Percentiles rank a stretch among this genome's conserved stretches.
phyloP scores from a whole-genome alignment of 1,140 invertebrate species.

The Archivesica marissinica region DNA sequence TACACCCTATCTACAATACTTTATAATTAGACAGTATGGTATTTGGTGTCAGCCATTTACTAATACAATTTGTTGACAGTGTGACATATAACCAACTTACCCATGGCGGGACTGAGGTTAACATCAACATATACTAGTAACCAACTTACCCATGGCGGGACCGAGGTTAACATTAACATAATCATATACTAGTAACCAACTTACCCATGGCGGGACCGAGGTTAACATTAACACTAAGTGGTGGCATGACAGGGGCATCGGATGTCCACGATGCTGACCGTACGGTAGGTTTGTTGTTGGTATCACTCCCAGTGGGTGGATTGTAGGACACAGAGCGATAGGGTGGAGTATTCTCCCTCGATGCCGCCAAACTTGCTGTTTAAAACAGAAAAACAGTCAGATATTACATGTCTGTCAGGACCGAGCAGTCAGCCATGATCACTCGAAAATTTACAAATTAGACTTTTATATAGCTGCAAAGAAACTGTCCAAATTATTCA shows the following conservation, averaged over 20 bases:
- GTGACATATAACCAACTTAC: too few relatives aligned
- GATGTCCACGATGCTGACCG: constrained; percentile 68
- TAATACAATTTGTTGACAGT: too few relatives aligned
- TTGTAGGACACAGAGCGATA: constrained; percentile 76
- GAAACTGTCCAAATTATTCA: too few relatives aligned
- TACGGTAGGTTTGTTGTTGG: constrained; percentile 4
- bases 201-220: constrained; percentile 24
- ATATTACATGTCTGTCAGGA: too few relatives aligned
- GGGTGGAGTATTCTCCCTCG: constrained; percentile 65
- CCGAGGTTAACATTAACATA: constrained; percentile 28
- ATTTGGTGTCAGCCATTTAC: too few relatives aligned
- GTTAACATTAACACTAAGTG: constrained; percentile 49
- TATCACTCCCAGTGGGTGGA: constrained; percentile 62
- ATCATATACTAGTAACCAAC: too few relatives aligned
- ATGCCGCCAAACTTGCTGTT: neutral
- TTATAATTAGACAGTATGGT: too few relatives aligned
- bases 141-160: neutral
- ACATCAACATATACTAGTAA: constrained; percentile 29
- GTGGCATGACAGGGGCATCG: constrained; percentile 54
- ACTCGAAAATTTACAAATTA: too few relatives aligned
- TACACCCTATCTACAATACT: too few relatives aligned
- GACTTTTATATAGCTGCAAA: too few relatives aligned
- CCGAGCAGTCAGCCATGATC: too few relatives aligned
- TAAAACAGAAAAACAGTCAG: neutral
- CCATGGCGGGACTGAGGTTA: neutral